A percentile compares a stretch with the other conserved stretches of the same genome.
phyloP scores from a whole-genome alignment of 2,888 invertebrate genomes.

The Phortica magna region DNA sequence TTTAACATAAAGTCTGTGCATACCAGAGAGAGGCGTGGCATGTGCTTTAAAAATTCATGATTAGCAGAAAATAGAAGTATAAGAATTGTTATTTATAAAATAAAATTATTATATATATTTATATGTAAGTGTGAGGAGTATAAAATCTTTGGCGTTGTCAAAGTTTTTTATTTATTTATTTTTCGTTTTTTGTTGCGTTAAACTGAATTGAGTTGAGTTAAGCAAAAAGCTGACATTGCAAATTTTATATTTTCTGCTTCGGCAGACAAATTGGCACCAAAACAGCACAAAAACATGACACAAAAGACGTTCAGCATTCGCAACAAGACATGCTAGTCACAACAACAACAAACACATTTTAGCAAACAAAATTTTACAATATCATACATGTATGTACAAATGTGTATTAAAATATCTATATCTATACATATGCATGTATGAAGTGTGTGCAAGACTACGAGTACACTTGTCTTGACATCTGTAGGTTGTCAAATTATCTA shows the following conservation, averaged over 20 bases:
- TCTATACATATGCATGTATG: background rate
- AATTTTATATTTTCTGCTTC: conserved; percentile 34
- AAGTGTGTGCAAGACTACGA: background rate
- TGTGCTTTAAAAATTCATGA: too few species aligned
- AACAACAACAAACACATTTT: background rate
- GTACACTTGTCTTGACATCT: conserved; percentile 28
- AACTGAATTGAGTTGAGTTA: conserved; percentile 11
- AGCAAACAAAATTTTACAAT: conserved; percentile 2
- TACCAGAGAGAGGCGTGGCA: too few species aligned
- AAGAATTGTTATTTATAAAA: background rate
- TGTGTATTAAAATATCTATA: background rate
- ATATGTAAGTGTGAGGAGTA: background rate
- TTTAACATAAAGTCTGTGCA: too few species aligned
- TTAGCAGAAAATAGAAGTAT: too few species aligned
- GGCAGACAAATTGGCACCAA: conserved; percentile 34
- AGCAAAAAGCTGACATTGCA: conserved; percentile 32
- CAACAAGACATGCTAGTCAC: background rate
- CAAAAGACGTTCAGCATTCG: conserved; percentile 5
- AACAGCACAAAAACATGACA: conserved; percentile 31
- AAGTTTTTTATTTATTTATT: conserved; percentile 4
- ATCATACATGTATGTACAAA: background rate
- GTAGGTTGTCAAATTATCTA: conserved; percentile 27
- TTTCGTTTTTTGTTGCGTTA: conserved; percentile 9
- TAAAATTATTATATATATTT: background rate
- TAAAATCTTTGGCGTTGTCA: conserved; percentile 1